Evolutionary conservation across 2,888 invertebrate genomes (phyloP), one percentile per base, ranked within the genome.

Genomic region (Euplagia quadripunctaria): DNA sequence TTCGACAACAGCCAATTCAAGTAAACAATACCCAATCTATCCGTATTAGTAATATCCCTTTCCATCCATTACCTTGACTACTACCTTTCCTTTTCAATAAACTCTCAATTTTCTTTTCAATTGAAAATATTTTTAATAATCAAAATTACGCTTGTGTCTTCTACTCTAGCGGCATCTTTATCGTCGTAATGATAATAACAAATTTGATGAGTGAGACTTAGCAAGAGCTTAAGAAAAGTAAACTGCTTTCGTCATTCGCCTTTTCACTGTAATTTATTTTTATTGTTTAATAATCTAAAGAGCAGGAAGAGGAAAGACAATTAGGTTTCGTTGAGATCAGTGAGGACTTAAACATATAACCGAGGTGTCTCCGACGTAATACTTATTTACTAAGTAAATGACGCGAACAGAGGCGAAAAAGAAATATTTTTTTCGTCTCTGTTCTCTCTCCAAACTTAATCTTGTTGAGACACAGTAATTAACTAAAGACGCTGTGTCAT

Each of bases 401-500:
- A 52, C 16, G 51, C 4, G 8, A 5, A 31, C 17, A 46, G 31
- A 51, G 17, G 12, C 43, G n/a, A 31, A 31, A 31, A 31, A 31
- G 2, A 31, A 31, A 31, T 1, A 42, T 31, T 58, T 64, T 69
- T 58, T 20, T 65, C 9, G 6, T 0, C 16, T 65, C 3, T 51
- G 61, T 61, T 8, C 49, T 17, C 20, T 66, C 11, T 16, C 4
- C 46, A 16, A 58, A 69, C 66, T 43, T 65, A 70, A 70, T 73
- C 66, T 70, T 63, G 65, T 70, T 63, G 14, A 51, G n/a, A 43
- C 42, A 43, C 16, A 31, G 46, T 72, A 68, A 72, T 72, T 68
- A 72, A 64, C 43, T 68, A 64, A 58, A 64, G 64, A 55, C 6
- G 55, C 64, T 68, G 9, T 41, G 42, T 68, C 68, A 72, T 14